These are phyloP conservation scores for Xestia ashworthii DNA, from an alignment of 2,888 invertebrate species.

Conservation along the genomic window DNA sequence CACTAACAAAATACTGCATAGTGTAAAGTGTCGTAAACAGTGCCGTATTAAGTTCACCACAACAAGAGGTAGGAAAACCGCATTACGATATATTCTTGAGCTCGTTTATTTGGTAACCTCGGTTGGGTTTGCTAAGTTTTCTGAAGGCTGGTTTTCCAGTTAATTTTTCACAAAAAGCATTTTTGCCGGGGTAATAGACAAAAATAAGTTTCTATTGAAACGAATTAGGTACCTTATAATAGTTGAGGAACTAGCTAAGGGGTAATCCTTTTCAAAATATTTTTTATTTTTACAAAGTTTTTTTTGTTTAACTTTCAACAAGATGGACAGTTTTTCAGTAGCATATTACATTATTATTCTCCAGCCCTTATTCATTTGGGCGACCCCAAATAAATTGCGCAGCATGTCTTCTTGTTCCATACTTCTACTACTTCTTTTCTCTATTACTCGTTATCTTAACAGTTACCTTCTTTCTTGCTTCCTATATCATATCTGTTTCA, in stretches of 20 bases:
- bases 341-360: too few species aligned
- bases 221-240: background rate
- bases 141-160: too few species aligned
- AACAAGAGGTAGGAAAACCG: conserved; percentile 12
- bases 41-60: conserved; percentile 1
- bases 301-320: too few species aligned
- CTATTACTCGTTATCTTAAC: too few species aligned
- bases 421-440: too few species aligned
- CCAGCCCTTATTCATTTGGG: too few species aligned
- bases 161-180: background rate
- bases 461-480: too few species aligned
- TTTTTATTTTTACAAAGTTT: too few species aligned
- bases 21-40: conserved; percentile 14
- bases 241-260: background rate
- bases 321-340: background rate
- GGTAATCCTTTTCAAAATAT: too few species aligned
- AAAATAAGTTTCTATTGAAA: background rate
- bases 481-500: too few species aligned
- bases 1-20: conserved; percentile 24
- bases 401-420: too few species aligned
- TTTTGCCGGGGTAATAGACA: background rate
- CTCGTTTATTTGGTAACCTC: conserved; percentile 1
- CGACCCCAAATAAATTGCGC: too few species aligned
- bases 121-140: background rate
- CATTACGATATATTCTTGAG: conserved; percentile 7